Evolutionary conservation across 2,797 vertebrate genomes (phyloP), one percentile per base, ranked within the genome.

Genomic region (Propithecus perrieri): DNA sequence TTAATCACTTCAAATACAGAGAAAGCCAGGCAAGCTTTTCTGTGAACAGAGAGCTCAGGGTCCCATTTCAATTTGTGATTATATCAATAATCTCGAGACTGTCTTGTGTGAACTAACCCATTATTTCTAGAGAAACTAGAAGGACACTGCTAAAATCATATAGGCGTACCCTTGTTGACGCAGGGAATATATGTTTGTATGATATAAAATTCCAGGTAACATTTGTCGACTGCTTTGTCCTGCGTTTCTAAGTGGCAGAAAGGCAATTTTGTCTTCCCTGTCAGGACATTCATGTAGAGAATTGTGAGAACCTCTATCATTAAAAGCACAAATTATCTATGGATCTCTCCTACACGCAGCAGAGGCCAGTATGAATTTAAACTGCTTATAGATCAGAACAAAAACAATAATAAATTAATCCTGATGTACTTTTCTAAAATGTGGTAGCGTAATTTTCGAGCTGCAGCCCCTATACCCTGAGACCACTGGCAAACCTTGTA

Each of bases 1-100:
- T 97, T 96, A 96, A 97, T 97, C 96, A 97, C 97, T 96, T 96
- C 94, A 96, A 97, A 97, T 71, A 92, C 88, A 96, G 87, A 89
- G 41, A 91, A 85, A 94, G 59, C 84, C 61, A 93, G 90, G 87
- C 57, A 22, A 90, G 80, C 85, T 78, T 97, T 92, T 87, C 96
- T 96, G 53, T 65, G 92, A 98, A 94, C 41, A 94, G 35, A 96
- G 20, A 86, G n/a, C 55, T 83, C 96, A 57, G 65, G 91, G 83
- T 88, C 3, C 1, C 71, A 84, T 93, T 98, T 89, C 78, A 96
- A 76, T 96, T 97, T 93, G 96, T 92, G 96, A 97, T 95, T 97
- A 96, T 87, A 96, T 96, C 95, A 96, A 95, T 93, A 97, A 97
- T 93, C 94, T 91, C 2, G 2, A 88, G 95, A 96, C 84, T 93